These are phyloP conservation scores for Rousettus leschenaultii DNA, from an alignment of 2,113 vertebrate genomes.

Conservation along the genomic window DNA sequence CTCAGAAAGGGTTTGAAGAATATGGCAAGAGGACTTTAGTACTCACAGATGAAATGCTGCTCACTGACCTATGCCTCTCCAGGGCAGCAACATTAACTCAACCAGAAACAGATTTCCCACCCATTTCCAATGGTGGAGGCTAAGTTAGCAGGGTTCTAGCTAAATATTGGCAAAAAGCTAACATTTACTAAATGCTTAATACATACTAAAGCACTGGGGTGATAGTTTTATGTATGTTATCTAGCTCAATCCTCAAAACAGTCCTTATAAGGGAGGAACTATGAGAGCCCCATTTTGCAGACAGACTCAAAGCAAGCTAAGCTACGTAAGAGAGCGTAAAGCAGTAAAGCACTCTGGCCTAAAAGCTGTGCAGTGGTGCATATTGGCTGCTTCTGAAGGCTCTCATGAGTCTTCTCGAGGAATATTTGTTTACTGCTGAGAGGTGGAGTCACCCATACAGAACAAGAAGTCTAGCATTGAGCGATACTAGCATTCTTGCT, in stretches of 20 bases:
- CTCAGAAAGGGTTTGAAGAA: background rate
- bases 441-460: background rate
- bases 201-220: background rate
- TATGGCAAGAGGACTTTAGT: background rate
- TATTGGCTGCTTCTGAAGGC: background rate
- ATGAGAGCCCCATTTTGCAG: background rate
- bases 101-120: background rate
- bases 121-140: background rate
- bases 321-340: background rate
- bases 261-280: background rate
- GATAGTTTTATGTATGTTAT: background rate
- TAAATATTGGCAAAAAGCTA: background rate
- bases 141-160: background rate
- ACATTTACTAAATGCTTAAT: background rate
- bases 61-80: background rate
- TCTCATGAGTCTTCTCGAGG: background rate
- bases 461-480: background rate
- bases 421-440: background rate
- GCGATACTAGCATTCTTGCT: background rate
- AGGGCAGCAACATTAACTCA: background rate
- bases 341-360: background rate
- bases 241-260: background rate
- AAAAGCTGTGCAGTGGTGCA: background rate
- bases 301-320: background rate
- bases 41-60: background rate